A percentile compares a stretch with the other conserved stretches of the same genome.
phyloP scores from a whole-genome alignment of 2,888 invertebrate genomes.

The Cremastobaeus sp. region DNA sequence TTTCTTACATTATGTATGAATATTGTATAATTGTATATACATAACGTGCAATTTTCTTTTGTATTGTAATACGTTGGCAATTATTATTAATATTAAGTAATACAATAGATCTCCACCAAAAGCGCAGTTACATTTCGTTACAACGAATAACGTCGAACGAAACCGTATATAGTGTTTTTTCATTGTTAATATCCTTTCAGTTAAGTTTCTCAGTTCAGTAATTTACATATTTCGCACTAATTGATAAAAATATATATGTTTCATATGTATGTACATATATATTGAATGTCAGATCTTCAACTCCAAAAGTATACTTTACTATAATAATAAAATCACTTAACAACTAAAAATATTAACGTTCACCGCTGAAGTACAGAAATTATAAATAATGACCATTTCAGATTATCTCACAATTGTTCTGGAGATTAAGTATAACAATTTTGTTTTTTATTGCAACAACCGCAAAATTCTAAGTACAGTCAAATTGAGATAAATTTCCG shows the following conservation, averaged over 20 bases:
- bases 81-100: slow-evolving; percentile 17
- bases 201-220: slow-evolving; percentile 19
- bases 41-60: slow-evolving; percentile 25
- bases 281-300: slow-evolving; percentile 28
- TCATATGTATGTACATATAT: slow-evolving; percentile 38
- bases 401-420: slow-evolving; percentile 5
- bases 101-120: slow-evolving; percentile 23
- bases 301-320: slow-evolving; percentile 9
- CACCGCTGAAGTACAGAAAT: not conserved
- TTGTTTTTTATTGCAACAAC: slow-evolving; percentile 7
- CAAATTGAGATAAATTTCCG: no score
- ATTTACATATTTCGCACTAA: slow-evolving; percentile 25
- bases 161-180: no score
- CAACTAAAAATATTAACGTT: slow-evolving; percentile 20
- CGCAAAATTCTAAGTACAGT: not conserved
- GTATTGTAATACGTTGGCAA: slow-evolving; percentile 18
- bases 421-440: slow-evolving; percentile 15
- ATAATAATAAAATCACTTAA: slow-evolving; percentile 29
- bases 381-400: slow-evolving; percentile 9
- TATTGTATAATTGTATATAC: slow-evolving; percentile 36
- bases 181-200: slow-evolving; percentile 14
- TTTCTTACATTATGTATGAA: no score
- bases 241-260: slow-evolving; percentile 36
- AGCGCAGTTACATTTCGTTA: slow-evolving; percentile 23
- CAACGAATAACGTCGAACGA: slow-evolving; percentile 26